A percentile compares a stretch with the other conserved stretches of the same genome.
Evolutionary conservation across 2,113 vertebrate genomes (phyloP).

Genomic region (Tragelaphus imberbis): DNA sequence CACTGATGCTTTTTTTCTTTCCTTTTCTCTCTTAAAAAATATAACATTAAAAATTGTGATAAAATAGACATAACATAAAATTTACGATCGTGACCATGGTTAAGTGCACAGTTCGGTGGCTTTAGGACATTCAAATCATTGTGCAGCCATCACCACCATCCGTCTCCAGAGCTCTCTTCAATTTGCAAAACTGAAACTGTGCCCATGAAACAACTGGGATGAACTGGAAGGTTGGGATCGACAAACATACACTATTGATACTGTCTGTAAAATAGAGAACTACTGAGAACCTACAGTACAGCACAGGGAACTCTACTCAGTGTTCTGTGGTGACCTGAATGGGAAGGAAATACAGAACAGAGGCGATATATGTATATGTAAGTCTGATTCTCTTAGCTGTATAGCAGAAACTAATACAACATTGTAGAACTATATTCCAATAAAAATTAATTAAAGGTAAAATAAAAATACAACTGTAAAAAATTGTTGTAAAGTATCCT

Average conservation of each 20-base stretch:
- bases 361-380: neutral
- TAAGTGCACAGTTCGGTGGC: neutral
- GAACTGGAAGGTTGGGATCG: neutral
- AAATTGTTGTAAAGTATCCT: neutral
- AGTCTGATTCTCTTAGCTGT: neutral
- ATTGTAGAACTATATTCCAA: neutral
- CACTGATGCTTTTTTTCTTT: neutral
- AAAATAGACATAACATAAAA: neutral
- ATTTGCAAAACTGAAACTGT: too few relatives aligned
- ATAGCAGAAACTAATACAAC: neutral
- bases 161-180: too few relatives aligned
- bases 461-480: neutral
- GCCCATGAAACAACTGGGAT: neutral
- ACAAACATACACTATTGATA: neutral
- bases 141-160: fast-evolving
- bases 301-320: neutral
- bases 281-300: neutral
- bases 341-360: neutral
- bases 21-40: neutral
- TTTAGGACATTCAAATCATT: fast-evolving
- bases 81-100: fast-evolving
- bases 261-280: neutral
- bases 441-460: neutral
- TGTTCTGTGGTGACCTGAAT: neutral
- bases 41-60: neutral